Conservation (phyloP, 2,113 vertebrate genomes). For the Prionailurus viverrinus region DNA sequence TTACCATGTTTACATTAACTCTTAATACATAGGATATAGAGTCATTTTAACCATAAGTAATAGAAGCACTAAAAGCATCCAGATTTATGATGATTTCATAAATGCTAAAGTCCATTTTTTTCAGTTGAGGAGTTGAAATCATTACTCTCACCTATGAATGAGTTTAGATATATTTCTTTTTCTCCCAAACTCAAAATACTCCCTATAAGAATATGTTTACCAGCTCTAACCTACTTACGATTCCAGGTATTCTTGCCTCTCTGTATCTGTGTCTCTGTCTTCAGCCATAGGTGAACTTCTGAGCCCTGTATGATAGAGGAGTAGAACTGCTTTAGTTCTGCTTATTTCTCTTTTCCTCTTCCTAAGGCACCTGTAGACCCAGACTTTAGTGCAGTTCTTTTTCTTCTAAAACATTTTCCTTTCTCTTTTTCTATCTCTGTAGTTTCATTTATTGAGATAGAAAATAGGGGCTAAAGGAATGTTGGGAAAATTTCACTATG, state of each 20-base stretch:
- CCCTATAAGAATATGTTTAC: not conserved
- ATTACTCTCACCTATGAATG: constrained; percentile 13
- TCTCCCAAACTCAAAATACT: not conserved
- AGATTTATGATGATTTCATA: constrained; percentile 31
- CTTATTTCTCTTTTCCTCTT: not conserved
- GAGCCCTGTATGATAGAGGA: not conserved
- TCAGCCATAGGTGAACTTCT: not conserved
- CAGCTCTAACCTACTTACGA: not conserved
- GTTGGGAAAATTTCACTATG: not conserved
- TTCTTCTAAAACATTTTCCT: constrained; percentile 8
- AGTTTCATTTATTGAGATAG: constrained; percentile 10
- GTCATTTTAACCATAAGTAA: constrained; percentile 25
- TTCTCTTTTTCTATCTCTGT: not conserved
- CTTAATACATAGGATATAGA: not conserved
- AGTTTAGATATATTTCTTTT: constrained; percentile 45
- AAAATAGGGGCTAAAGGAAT: constrained; percentile 13
- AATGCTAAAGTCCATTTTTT: not conserved
- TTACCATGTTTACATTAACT: constrained; percentile 10
- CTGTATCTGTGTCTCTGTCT: not conserved
- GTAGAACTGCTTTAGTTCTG: not conserved
- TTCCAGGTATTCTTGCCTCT: not conserved
- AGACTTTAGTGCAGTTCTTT: not conserved
- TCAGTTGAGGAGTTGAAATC: not conserved
- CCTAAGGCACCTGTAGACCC: not conserved
- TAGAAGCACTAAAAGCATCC: not conserved